Conservation (phyloP, 23 tunicate genomes). For the Diplosoma virens region DNA sequence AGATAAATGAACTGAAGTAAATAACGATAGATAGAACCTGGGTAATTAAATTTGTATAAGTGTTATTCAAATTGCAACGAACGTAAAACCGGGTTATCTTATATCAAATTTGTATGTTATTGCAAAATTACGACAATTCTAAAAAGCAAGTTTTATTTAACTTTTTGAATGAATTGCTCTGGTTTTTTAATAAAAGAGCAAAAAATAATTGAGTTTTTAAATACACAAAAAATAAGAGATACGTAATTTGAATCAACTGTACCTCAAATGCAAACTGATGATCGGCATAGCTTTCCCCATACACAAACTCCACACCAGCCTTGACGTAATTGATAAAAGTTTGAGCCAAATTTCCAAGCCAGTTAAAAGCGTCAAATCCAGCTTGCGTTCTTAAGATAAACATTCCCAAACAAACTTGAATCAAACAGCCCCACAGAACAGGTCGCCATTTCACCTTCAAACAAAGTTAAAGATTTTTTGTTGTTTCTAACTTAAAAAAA, state of each 20-base stretch:
- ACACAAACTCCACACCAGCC: slow-evolving; percentile 75
- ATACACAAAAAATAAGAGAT: too few relatives aligned
- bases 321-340: slow-evolving; percentile 79
- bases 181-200: too few relatives aligned
- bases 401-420: slow-evolving; percentile 70
- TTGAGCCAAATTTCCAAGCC: slow-evolving; percentile 87
- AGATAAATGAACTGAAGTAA: slow-evolving; percentile 85
- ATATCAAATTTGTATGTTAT: too few relatives aligned
- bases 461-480: too few relatives aligned
- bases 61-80: too few relatives aligned
- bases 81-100: too few relatives aligned
- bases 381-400: slow-evolving; percentile 73
- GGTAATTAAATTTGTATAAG: neutral
- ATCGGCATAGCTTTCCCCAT: slow-evolving; percentile 54
- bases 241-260: too few relatives aligned
- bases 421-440: slow-evolving; percentile 73
- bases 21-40: slow-evolving; percentile 83
- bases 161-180: too few relatives aligned
- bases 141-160: too few relatives aligned
- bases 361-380: slow-evolving; percentile 87
- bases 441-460: slow-evolving; percentile 95
- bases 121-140: too few relatives aligned
- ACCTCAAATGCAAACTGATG: slow-evolving; percentile 85
- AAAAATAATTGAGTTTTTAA: too few relatives aligned
- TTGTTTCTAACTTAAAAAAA: too few relatives aligned